These are phyloP conservation scores for Micromys minutus DNA, from an alignment of 2,113 vertebrate genomes.

Conservation along the genomic window DNA sequence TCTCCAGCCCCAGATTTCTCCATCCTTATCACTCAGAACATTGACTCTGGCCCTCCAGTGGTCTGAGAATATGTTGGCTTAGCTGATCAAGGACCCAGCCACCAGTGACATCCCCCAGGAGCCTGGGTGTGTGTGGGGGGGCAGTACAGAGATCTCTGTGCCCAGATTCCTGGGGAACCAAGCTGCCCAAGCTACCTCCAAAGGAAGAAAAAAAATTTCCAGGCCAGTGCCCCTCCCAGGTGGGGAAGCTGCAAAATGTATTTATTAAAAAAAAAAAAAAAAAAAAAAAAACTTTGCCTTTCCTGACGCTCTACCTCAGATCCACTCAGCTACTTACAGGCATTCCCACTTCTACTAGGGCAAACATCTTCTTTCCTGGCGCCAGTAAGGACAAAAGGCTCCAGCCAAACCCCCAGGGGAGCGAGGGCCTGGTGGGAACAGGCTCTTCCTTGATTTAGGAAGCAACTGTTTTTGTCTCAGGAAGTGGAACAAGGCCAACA, in stretches of 20 bases:
- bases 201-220: background rate
- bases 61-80: background rate
- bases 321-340: background rate
- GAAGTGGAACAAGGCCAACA: conserved; percentile 55
- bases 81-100: background rate
- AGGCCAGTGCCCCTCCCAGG: too few relatives aligned
- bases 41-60: background rate
- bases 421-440: background rate
- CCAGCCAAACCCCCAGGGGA: background rate
- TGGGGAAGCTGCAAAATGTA: accelerated
- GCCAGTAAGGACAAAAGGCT: conserved; percentile 72
- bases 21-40: background rate
- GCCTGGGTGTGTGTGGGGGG: background rate
- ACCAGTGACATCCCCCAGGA: background rate
- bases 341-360: background rate
- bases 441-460: background rate
- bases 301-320: accelerated
- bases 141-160: background rate
- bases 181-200: background rate
- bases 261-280: too few relatives aligned
- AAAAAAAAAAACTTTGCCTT: background rate
- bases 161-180: background rate
- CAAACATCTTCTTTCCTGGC: conserved; percentile 70
- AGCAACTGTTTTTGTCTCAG: conserved; percentile 68
- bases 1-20: background rate